Percentiles rank a stretch among this genome's conserved stretches.
Conservation (phyloP, 2,888 invertebrate genomes). For the Xestia ashworthii region DNA sequence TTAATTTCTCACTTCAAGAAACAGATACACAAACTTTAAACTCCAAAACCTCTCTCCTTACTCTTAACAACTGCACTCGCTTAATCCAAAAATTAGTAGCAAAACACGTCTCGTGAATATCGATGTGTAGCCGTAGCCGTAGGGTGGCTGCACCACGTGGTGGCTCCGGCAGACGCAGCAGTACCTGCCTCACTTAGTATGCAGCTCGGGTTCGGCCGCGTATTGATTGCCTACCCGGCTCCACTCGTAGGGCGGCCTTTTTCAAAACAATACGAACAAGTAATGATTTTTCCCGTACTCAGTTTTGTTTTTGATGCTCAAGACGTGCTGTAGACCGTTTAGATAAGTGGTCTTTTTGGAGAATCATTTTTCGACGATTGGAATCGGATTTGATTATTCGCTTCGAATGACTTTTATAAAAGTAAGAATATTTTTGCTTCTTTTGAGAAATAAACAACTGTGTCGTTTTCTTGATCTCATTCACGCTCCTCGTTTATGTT, state of each 20-base stretch:
- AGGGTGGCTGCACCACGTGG: slow-evolving; percentile 70
- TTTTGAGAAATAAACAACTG: background rate
- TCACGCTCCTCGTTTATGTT: background rate
- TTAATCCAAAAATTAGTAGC: slow-evolving; percentile 68
- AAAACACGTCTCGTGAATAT: slow-evolving; percentile 64
- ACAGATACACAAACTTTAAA: background rate
- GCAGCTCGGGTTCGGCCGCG: slow-evolving; percentile 91
- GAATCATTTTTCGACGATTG: slow-evolving; percentile 53
- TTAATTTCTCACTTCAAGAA: background rate
- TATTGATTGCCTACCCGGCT: slow-evolving; percentile 90
- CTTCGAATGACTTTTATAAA: slow-evolving; percentile 25
- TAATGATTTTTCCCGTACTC: slow-evolving; percentile 70
- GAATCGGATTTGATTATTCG: slow-evolving; percentile 46
- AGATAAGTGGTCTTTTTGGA: slow-evolving; percentile 52
- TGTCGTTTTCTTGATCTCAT: background rate
- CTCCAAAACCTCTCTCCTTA: background rate
- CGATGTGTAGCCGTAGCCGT: slow-evolving; percentile 56
- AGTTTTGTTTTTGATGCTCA: slow-evolving; percentile 69
- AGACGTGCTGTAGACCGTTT: slow-evolving; percentile 63
- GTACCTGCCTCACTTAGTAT: slow-evolving; percentile 89
- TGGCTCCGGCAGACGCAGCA: slow-evolving; percentile 64
- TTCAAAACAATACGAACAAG: slow-evolving; percentile 86
- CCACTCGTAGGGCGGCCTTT: slow-evolving; percentile 82
- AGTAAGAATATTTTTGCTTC: background rate
- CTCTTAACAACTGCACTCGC: slow-evolving; percentile 47